Evolutionary conservation across 1,140 invertebrate species (phyloP).

Genomic region (Dermatophagoides farinae): DNA sequence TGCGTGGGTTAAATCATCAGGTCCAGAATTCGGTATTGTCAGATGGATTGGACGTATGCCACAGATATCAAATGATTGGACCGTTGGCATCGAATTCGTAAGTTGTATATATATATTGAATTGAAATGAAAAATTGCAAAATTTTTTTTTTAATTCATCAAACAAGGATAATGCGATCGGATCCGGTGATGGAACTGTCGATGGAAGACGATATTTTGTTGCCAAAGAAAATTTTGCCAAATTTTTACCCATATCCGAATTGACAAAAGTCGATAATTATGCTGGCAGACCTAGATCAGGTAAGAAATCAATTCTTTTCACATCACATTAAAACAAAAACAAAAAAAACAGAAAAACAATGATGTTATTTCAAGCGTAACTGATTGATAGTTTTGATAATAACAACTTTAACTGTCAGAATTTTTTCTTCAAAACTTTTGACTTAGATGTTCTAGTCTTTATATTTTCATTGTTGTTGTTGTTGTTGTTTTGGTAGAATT

Average conservation of each 20-base stretch:
- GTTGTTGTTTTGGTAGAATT: no score
- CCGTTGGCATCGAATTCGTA: conserved; percentile 38
- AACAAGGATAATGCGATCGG: conserved; percentile 23
- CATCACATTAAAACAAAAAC: neutral
- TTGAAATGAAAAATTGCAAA: neutral
- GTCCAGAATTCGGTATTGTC: conserved; percentile 30
- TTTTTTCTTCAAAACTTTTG: neutral
- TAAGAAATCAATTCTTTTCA: neutral
- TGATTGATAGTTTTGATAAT: conserved; percentile 1
- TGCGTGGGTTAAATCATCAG: conserved; percentile 33
- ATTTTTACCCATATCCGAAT: conserved; percentile 31
- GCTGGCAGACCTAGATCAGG: conserved; percentile 14
- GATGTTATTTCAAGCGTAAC: no score
- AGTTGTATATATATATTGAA: conserved; percentile 19
- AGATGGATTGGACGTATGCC: conserved; percentile 34
- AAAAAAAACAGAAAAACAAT: no score
- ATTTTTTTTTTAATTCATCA: neutral
- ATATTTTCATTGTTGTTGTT: no score
- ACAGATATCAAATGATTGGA: conserved; percentile 27
- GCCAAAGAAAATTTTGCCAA: conserved; percentile 39
- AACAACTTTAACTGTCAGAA: neutral
- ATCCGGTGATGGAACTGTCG: conserved; percentile 44
- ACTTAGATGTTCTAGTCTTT: no score
- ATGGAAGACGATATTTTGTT: conserved; percentile 45
- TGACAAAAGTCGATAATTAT: conserved; percentile 30